These are phyloP conservation scores for Tauraco erythrolophus DNA, from an alignment of 2,113 vertebrate species.

Conservation along the genomic window DNA sequence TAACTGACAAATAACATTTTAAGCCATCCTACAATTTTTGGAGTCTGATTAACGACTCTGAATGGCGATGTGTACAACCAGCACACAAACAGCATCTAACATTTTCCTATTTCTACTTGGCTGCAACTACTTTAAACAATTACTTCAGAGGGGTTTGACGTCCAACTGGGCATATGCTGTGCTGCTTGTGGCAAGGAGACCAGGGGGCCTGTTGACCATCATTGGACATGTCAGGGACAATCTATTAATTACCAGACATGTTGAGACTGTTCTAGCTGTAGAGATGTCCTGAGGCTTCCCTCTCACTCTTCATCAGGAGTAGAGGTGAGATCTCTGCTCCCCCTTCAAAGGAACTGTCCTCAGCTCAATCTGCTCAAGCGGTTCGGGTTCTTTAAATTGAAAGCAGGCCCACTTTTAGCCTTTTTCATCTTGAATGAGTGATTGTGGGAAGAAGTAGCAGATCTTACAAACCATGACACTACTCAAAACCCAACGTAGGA, in stretches of 20 bases:
- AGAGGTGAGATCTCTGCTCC: not conserved
- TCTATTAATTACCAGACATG: rapidly evolving
- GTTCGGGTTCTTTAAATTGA: not conserved
- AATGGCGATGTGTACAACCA: not conserved
- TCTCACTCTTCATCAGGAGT: not conserved
- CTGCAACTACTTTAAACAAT: not conserved
- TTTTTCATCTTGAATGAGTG: not conserved
- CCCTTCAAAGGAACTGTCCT: not conserved
- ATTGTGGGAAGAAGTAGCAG: not conserved
- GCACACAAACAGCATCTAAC: not conserved
- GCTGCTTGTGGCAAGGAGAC: not conserved
- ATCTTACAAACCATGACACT: not conserved
- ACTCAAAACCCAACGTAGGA: not conserved
- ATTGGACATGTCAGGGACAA: rapidly evolving
- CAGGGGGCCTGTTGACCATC: not conserved
- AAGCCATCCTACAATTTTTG: not conserved
- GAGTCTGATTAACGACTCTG: not conserved
- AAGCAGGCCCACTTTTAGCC: not conserved
- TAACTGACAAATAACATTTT: not conserved
- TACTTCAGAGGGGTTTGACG: not conserved
- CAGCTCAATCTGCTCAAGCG: not conserved
- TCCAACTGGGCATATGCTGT: not conserved
- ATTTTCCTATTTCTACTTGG: not conserved
- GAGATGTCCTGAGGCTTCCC: not conserved
- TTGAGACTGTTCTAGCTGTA: not conserved